Evolutionary conservation across 2,888 invertebrate genomes (phyloP), one percentile per base, ranked within the genome.

Genomic region (Cancer borealis): DNA sequence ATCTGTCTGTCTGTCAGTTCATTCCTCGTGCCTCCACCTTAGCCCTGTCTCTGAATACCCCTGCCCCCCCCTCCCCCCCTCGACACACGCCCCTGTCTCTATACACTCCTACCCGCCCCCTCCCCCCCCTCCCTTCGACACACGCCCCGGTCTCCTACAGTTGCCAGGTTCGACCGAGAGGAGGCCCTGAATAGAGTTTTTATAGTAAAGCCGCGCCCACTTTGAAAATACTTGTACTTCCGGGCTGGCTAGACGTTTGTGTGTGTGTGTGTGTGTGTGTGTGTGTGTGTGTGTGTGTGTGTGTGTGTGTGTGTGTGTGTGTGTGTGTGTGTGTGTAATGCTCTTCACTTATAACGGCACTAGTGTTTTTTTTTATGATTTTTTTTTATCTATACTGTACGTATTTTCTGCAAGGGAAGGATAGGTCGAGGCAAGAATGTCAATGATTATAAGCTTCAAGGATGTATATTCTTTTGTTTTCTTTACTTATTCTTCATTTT

Each of bases 211-310:
- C 89, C 49, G 89, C 49, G 17, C 84, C 84, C 84, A 84, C 39
- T 84, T 84, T 84, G 84, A 84, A 84, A 84, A 84, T 84, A 84
- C 84, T 84, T 39, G 26, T 90, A 90, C 60, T 54, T 60, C 60
- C 90, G 90, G 90, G 46, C 45, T 17, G 49, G 90, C 60, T 46
- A 90, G 26, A 46, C 30, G 54, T 47, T n/a, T 90, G 30, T 90
- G 54, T 49, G 21, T 91, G 60, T 89, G 21, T 89, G 26, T 89
- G 49, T 47, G 17, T 46, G 1, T 6, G 47, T 88, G 47, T 6
- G 47, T 47, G 47, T 89, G 49, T 89, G 49, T 89, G 49, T 89
- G 17, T 47, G 39, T 45, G 39, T 88, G 39, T 88, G 39, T 88
- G 39, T 89, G 12, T 89, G 49, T 46, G 26, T 46, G 47, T 47